Evolutionary conservation across 2,113 vertebrate genomes (phyloP).

Genomic region (Nibea albiflora): DNA sequence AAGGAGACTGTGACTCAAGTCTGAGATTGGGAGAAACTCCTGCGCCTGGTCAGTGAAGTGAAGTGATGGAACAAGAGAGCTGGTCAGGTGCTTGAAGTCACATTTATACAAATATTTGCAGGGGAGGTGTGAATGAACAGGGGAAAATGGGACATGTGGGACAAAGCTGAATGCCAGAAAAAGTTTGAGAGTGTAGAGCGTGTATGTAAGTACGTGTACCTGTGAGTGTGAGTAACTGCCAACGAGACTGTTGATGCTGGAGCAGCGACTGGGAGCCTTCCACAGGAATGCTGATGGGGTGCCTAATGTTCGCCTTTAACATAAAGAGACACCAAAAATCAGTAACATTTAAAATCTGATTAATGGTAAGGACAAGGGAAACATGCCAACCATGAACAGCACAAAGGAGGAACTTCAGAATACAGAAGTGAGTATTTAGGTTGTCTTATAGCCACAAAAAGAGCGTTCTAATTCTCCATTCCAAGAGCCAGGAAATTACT

Average conservation of each 20-base stretch:
- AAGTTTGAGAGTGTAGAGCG: neutral
- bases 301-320: slow-evolving; percentile 87
- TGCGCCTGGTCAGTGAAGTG: slow-evolving; percentile 79
- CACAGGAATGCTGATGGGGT: slow-evolving; percentile 86
- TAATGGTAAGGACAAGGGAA: neutral
- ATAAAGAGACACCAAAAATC: slow-evolving; percentile 26
- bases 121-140: too few species aligned
- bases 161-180: too few species aligned
- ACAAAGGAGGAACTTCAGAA: neutral
- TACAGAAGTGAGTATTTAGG: neutral
- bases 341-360: neutral
- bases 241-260: slow-evolving; percentile 94
- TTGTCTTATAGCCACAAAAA: neutral
- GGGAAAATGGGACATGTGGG: too few species aligned
- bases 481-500: neutral
- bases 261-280: slow-evolving; percentile 94
- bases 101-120: neutral
- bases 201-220: slow-evolving; percentile 39
- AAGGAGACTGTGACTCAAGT: slow-evolving; percentile 84
- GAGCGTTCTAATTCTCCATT: neutral
- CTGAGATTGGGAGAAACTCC: slow-evolving; percentile 86
- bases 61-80: neutral
- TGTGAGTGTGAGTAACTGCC: slow-evolving; percentile 86
- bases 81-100: slow-evolving; percentile 5
- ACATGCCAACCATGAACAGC: neutral